Base-by-base conservation (phyloP, 2,113 vertebrate species). In the Microtus ochrogaster region DNA sequence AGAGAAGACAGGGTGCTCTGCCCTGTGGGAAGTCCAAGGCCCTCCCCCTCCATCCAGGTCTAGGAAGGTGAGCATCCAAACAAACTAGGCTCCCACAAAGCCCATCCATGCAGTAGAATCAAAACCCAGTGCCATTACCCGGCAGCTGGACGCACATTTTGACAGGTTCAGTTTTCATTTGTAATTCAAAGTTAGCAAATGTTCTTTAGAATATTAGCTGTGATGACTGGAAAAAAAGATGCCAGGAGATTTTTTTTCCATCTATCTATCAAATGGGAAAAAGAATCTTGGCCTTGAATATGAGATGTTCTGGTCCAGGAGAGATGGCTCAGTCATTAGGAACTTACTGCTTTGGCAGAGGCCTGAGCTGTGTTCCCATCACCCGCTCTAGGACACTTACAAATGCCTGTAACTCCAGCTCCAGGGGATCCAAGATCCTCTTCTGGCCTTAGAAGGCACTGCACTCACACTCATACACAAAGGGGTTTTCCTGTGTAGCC, bases 161-260 rank as follows among this genome's bases (percentile, higher is more conserved):
- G 39, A 70, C 70, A 79, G 83, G 14, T 26, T 13, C 33, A 14
- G 12, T 68, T 91, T 83, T 96, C 77, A 88, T 92, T 89, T 97
- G 52, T 6, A 86, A 86, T 68, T 94, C 44, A 95, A 87, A 94
- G 79, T 19, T 73, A 52, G 44, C 39, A 81, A 92, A 19, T 77
- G 0, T 92, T 97, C 52, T 94, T 94, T 49, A 86, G 52, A 92
- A 66, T 92, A 83, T 61, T 84, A 94, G 36, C 33, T 78, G 82
- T 30, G 22, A 81, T 78, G 61, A 78, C n/a, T 77, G 78, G 49
- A 77, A 61, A 86, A 90, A 44, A 70, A 3, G 16, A 76, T 66
- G 73, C 19, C 36, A 76, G n/a, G 33, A 68, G 30, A 6, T 41
- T 89, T 74, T 44, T 44, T 77, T 74, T 2, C 65, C 33, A 76